Evolutionary conservation across 2,113 vertebrate genomes (phyloP), one percentile per base, ranked within the genome.

Genomic region (Amphiprion percula): DNA sequence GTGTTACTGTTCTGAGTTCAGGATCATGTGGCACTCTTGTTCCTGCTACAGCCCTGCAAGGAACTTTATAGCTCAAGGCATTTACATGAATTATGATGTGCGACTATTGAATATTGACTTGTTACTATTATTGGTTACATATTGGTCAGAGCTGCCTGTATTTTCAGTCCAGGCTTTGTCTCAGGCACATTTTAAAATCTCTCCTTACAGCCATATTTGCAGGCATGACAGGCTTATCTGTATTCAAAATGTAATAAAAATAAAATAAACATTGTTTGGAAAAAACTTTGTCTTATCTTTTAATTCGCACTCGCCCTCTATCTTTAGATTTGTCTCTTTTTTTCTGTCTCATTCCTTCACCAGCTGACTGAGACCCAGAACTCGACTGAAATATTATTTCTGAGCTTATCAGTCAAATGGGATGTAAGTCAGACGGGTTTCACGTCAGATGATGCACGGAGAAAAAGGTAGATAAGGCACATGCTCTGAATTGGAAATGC

Each of bases 351-450:
- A 26, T 75, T 15, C 0, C 60, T 63, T 66, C 2, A 11, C 24
- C n/a, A 47, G 1, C 9, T 64, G 74, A 44, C 74, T 49, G 55
- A 68, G 28, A 72, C 62, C 24, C 30, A 61, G 33, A 49, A 28
- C 44, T 53, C 39, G 67, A 68, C 55, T 62, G 77, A 74, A 85
- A 83, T 79, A 82, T 52, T 66, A 66, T 88, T 71, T 68, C 68
- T 33, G 53, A 10, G 44, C 79, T 91, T 92, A 92, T 92, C 90
- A 86, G 80, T 78, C 77, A 83, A 88, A 91, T 73, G 44, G 71
- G 77, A 85, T 68, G 61, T 62, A 77, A 86, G 77, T 87, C 73
- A 66, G 65, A 70, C 39, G 58, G 77, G 74, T 46, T 86, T 74
- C 71, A 79, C 65, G 59, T 76, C 77, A 58, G 59, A 80, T 10